Percentiles rank a stretch among this genome's conserved stretches.
These are phyloP conservation scores for Drosophila austrosaltans DNA, from an alignment of 2,888 invertebrate species.

Conservation along the genomic window DNA sequence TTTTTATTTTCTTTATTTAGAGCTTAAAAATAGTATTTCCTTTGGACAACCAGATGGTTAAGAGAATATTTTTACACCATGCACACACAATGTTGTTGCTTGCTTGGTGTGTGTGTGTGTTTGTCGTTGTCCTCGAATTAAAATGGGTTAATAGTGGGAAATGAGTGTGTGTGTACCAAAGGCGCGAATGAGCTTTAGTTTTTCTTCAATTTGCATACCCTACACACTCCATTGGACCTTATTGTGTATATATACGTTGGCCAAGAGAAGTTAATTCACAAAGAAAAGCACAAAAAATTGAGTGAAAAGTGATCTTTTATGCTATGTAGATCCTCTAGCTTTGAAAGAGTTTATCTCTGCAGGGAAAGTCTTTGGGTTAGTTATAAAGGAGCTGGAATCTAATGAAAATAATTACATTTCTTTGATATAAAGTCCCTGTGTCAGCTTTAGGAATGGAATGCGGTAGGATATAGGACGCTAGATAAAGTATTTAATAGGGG, in stretches of 20 bases:
- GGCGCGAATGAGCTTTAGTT: conserved; percentile 20
- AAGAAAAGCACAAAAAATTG: too few relatives aligned
- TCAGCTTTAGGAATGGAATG: too few relatives aligned
- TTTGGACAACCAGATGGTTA: conserved; percentile 13
- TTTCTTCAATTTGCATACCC: conserved; percentile 16
- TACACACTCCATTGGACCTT: neutral
- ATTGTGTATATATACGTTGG: neutral
- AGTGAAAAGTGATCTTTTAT: too few relatives aligned
- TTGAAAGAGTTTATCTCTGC: too few relatives aligned
- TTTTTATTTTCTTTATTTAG: conserved; percentile 1
- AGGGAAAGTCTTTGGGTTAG: too few relatives aligned
- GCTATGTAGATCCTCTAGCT: too few relatives aligned
- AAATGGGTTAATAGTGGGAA: conserved; percentile 75
- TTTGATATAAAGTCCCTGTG: too few relatives aligned
- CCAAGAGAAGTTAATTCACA: too few relatives aligned
- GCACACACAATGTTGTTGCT: conserved; percentile 54
- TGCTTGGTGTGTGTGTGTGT: conserved; percentile 33
- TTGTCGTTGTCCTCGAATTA: conserved; percentile 58
- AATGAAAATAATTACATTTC: too few relatives aligned
- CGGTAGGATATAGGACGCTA: too few relatives aligned
- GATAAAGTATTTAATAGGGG: too few relatives aligned
- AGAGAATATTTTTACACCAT: conserved; percentile 4
- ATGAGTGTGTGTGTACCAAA: conserved; percentile 41
- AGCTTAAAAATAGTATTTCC: conserved; percentile 7
- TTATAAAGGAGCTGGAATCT: too few relatives aligned